These are phyloP conservation scores for Cassiopea andromeda DNA, from an alignment of 30 jellyfish, hydroid and myxozoan genomes.

Conservation along the genomic window DNA sequence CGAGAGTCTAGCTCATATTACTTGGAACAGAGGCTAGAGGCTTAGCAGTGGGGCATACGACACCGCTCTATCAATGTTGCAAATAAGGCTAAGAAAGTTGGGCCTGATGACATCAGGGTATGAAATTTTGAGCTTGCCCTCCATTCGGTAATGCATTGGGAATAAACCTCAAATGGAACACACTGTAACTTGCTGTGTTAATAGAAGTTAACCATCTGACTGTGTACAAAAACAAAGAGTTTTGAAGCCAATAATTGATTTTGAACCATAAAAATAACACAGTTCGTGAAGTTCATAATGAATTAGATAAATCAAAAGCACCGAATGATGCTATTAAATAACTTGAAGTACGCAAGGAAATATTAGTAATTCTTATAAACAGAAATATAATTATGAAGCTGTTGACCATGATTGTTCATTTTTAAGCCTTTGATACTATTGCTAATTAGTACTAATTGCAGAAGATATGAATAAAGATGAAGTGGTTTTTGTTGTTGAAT, in stretches of 20 bases:
- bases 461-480: background rate
- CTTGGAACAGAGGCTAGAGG: too few species aligned
- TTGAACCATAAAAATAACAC: background rate
- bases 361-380: background rate
- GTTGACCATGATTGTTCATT: background rate
- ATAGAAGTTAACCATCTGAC: background rate
- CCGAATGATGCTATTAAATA: background rate
- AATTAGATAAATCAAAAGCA: background rate
- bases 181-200: background rate
- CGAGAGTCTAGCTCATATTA: too few species aligned
- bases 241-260: background rate
- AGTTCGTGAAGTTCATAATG: background rate
- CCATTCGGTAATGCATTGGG: too few species aligned
- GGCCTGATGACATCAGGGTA: too few species aligned
- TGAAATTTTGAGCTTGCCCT: too few species aligned
- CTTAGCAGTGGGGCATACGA: too few species aligned
- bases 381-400: background rate
- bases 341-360: slow-evolving; percentile 8
- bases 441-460: slow-evolving; percentile 15
- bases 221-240: background rate
- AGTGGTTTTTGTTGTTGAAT: background rate
- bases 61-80: too few species aligned
- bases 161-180: background rate
- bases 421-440: background rate
- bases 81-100: too few species aligned